Evolutionary conservation across 2,888 invertebrate species (phyloP).

Genomic region (Sialis fuliginosa): DNA sequence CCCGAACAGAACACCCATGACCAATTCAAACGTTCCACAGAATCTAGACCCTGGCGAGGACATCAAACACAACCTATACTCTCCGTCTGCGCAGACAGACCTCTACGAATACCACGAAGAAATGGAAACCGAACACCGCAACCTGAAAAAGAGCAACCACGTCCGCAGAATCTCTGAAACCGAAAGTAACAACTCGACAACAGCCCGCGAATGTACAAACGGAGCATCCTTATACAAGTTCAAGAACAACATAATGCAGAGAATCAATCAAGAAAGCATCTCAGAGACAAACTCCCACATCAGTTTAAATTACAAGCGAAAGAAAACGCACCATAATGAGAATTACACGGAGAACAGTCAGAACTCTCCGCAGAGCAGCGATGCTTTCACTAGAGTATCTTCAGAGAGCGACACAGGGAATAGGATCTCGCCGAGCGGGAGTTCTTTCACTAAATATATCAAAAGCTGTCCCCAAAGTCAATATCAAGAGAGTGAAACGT

Average conservation of each 20-base stretch:
- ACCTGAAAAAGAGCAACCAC: slow-evolving; percentile 14
- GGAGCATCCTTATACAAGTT: slow-evolving; percentile 61
- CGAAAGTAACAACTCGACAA: slow-evolving; percentile 18
- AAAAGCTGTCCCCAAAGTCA: slow-evolving; percentile 1
- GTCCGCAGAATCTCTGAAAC: slow-evolving; percentile 24
- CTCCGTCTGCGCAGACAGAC: background rate
- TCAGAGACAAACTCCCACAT: slow-evolving; percentile 16
- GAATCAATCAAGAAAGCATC: slow-evolving; percentile 40
- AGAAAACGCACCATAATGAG: background rate
- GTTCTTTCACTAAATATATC: slow-evolving; percentile 9
- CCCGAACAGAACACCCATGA: background rate
- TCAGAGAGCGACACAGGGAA: slow-evolving; percentile 18
- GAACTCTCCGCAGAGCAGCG: slow-evolving; percentile 23
- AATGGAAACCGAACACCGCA: slow-evolving; percentile 3
- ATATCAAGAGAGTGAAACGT: slow-evolving; percentile 1
- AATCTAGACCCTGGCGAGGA: background rate
- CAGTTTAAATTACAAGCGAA: slow-evolving; percentile 4
- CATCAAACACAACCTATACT: background rate
- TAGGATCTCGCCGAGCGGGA: slow-evolving; percentile 18
- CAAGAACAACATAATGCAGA: slow-evolving; percentile 83
- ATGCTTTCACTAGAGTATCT: slow-evolving; percentile 19
- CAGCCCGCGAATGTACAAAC: slow-evolving; percentile 8
- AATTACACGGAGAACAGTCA: slow-evolving; percentile 13
- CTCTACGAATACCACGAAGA: background rate
- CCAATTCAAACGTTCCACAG: background rate